Evolutionary conservation across 2,113 vertebrate genomes (phyloP), one percentile per base, ranked within the genome.

Genomic region (Aplodontia rufa): DNA sequence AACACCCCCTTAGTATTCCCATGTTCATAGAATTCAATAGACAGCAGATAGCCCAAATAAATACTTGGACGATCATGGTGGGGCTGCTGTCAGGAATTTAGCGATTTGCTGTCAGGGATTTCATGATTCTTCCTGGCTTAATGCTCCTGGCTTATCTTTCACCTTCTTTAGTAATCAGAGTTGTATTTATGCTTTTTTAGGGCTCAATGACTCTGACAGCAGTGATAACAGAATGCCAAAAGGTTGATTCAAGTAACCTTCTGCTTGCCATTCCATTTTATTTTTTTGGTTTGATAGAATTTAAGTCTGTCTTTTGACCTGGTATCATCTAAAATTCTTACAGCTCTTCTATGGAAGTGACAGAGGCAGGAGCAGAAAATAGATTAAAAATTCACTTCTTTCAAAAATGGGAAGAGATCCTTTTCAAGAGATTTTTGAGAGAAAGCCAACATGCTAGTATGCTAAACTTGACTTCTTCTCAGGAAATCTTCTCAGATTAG

Each of bases 231-330:
- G 87, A 92, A 90, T 81, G 51, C 81, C 76, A 60, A 72, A 92
- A 93, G 69, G 69, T 60, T 78, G 87, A 93, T 35, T 87, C 47
- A 8, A 35, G 53, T 87, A 66, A 35, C 47, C 45, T 91, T 60
- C 78, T 84, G 30, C 16, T 40, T 78, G 71, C 8, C n/a, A 45
- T 35, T 71, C 22, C 76, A 76, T 81, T 80, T 58, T 88, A 87
- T 84, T 84, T 92, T 47, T 47, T 96, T 69, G 42, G 28, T 81
- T 93, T 95, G 87, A 68, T 32, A 80, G 42, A 93, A 97, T 60
- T 5, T 76, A 40, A 30, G 8, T 62, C 85, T 75, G 26, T 81
- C 40, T 28, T 87, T 81, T 96, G 84, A 83, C 87, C 19, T 58
- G 20, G 32, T 32, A 40, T 32, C 58, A 71, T 95, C 28, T 74